Evolutionary conservation across 2,113 vertebrate genomes (phyloP).

Genomic region (Orthonyx spaldingii): DNA sequence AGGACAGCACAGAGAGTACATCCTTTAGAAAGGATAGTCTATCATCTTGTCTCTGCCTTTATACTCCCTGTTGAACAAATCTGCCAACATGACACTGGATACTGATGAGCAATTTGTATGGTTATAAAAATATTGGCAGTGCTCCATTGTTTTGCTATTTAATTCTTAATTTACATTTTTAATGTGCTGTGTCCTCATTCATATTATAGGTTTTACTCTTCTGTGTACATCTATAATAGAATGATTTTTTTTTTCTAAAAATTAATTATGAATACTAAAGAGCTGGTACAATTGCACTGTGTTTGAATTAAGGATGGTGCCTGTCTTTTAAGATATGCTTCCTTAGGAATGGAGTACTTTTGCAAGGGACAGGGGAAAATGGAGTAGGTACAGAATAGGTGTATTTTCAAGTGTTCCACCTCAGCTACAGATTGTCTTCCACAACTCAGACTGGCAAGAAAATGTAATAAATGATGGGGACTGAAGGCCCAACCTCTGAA

Average conservation of each 20-base stretch:
- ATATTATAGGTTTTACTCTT: conserved; percentile 56
- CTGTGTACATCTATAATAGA: conserved; percentile 54
- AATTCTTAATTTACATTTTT: conserved; percentile 75
- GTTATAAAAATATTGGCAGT: conserved; percentile 54
- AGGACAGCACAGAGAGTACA: not conserved
- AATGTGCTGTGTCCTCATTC: conserved; percentile 68
- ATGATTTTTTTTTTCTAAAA: not conserved
- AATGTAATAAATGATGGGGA: not conserved
- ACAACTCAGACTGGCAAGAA: not conserved
- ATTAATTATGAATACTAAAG: conserved; percentile 53
- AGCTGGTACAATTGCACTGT: conserved; percentile 21
- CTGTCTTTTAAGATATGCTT: not conserved
- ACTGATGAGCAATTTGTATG: conserved; percentile 64
- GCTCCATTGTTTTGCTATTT: conserved; percentile 73
- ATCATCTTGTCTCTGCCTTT: conserved; percentile 41
- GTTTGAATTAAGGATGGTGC: not conserved
- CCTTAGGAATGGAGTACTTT: not conserved
- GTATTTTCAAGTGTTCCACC: not conserved
- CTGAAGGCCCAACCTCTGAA: not conserved
- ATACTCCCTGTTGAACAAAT: conserved; percentile 35
- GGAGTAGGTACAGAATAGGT: not conserved
- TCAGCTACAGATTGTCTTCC: not conserved
- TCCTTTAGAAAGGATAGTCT: conserved; percentile 20
- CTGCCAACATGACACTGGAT: conserved; percentile 52
- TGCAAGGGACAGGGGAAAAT: not conserved